These are phyloP conservation scores for Eristalis tenax DNA, from an alignment of 2,888 invertebrate genomes.

Conservation along the genomic window DNA sequence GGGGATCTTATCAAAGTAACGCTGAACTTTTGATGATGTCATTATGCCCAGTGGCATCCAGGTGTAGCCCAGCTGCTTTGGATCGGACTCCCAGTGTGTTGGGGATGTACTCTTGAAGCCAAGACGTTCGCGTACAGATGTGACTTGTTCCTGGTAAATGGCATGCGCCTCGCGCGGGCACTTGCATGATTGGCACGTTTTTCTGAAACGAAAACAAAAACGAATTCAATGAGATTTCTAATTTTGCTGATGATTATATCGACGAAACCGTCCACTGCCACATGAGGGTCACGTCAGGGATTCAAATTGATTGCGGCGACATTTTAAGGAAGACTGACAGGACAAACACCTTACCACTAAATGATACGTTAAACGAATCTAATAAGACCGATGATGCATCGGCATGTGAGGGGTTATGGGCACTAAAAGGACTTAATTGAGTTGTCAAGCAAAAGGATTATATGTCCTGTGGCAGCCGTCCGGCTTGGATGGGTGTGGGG, in stretches of 20 bases:
- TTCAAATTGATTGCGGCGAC: conserved; percentile 26
- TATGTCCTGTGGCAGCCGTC: conserved; percentile 29
- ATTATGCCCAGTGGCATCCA: conserved; percentile 84
- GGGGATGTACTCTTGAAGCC: conserved; percentile 83
- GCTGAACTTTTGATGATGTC: conserved; percentile 83
- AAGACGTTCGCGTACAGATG: conserved; percentile 88
- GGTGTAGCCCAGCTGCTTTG: conserved; percentile 87
- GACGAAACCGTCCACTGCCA: no score
- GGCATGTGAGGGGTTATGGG: conserved; percentile 8
- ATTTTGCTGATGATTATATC: background rate
- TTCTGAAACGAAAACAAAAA: conserved; percentile 84
- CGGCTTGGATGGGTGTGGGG: background rate
- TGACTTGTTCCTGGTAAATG: conserved; percentile 93
- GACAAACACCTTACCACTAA: conserved; percentile 37
- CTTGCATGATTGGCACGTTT: conserved; percentile 95
- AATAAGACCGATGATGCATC: conserved; percentile 14
- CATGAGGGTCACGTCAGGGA: no score
- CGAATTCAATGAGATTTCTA: conserved; percentile 12
- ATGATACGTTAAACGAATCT: conserved; percentile 16
- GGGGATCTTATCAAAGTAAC: conserved; percentile 95
- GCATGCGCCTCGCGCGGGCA: conserved; percentile 95
- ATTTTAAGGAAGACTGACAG: conserved; percentile 22
- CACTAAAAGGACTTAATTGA: conserved; percentile 47
- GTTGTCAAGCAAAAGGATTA: conserved; percentile 37
- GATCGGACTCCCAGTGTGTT: conserved; percentile 84